A percentile compares a stretch with the other conserved stretches of the same genome.
Conservation (phyloP, 2,888 invertebrate genomes). For the Scaptomyza caliginosa region DNA sequence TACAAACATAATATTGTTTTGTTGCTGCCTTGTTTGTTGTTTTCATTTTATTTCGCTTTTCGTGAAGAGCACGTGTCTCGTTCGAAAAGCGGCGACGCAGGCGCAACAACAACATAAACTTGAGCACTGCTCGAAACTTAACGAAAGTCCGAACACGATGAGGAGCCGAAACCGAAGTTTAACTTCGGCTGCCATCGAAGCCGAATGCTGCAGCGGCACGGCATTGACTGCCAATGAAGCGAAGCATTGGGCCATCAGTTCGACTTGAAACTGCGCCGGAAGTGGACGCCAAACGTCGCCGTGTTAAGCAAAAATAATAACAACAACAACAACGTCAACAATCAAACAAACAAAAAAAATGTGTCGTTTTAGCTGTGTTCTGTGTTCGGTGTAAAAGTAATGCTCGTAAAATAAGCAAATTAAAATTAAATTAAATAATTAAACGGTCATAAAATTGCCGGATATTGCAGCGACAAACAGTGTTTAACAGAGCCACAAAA, state of each 20-base stretch:
- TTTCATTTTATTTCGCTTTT: constrained; percentile 1
- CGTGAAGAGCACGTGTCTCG: constrained; percentile 57
- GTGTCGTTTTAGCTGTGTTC: constrained; percentile 15
- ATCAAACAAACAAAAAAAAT: constrained; percentile 5
- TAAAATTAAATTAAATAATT: constrained; percentile 9
- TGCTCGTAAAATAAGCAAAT: constrained; percentile 8
- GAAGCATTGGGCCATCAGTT: constrained; percentile 70
- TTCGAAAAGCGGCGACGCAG: constrained; percentile 57
- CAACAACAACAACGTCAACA: not conserved
- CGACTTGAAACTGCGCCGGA: constrained; percentile 80
- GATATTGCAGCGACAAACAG: not conserved
- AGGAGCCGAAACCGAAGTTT: constrained; percentile 38
- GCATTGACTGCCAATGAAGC: constrained; percentile 72
- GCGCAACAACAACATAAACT: constrained; percentile 45
- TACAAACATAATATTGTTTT: constrained; percentile 55
- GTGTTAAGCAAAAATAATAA: constrained; percentile 30
- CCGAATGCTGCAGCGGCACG: constrained; percentile 12
- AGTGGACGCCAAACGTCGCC: constrained; percentile 73
- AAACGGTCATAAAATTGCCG: not conserved
- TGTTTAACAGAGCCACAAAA: constrained; percentile 7
- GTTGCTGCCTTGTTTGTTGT: constrained; percentile 15
- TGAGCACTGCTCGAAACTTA: constrained; percentile 39
- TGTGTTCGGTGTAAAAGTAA: constrained; percentile 21
- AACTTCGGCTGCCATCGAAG: constrained; percentile 1
- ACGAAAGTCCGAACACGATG: constrained; percentile 37